Base-by-base conservation (phyloP, 2,797 vertebrate species). In the Leontopithecus rosalia region DNA sequence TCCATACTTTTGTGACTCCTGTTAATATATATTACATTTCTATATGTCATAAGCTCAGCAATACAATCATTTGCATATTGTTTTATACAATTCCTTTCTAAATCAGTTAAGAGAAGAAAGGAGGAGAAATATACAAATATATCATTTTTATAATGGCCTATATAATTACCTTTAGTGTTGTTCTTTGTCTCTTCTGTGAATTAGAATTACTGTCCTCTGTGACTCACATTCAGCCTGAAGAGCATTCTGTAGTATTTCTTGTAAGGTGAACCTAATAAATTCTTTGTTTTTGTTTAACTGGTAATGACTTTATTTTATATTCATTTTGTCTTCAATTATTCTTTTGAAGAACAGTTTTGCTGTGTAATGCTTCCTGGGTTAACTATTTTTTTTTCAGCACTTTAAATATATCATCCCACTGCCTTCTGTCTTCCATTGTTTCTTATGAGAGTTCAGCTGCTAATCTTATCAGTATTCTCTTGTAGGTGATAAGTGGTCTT, bases 41-140 rank as follows among this genome's bases (percentile, higher is more conserved):
- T 90, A 46, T 33, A 70, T 76, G 30, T 64, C 88, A 95, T 17
- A 94, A 50, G 15, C 15, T 8, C 13, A 76, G 9, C n/a, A 85
- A 46, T 55, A 89, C 5, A 94, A 88, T 46, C 57, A 90, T 57
- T 90, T 79, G 12, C 57, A 57, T n/a, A 86, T 28, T 88, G 73
- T 94, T 83, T 90, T 86, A 92, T 57, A 9, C 2, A 82, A 73
- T 85, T 85, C 20, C 33, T 64, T 94, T 94, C n/a, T 46, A 96
- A 94, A 76, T 86, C 73, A 90, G 28, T 96, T 82, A 85, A 94
- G 50, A 88, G 48, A 81, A 85, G 50, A 90, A 91, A 84, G 48
- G 50, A 79, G 39, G 76, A 93, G 41, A 93, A 93, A 50, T 61
- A 55, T 26, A 52, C 39, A 52, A 76, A 85, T 61, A 76, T 24